Conservation (phyloP, 1,140 invertebrate genomes). For the Apis mellifera region DNA sequence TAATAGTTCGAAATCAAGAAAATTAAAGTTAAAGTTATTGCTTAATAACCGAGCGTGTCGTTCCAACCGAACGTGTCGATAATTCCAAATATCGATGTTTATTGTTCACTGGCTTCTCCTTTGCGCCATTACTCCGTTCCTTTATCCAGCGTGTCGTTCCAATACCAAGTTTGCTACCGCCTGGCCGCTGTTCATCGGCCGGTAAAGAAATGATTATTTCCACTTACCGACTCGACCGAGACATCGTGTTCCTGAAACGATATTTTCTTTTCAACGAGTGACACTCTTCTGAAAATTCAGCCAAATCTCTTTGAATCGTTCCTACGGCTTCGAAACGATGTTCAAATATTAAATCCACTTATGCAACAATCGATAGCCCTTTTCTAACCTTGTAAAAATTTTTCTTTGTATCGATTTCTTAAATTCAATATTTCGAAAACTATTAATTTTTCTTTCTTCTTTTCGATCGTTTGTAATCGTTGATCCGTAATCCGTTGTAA, state of each 20-base stretch:
- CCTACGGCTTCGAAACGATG: not conserved
- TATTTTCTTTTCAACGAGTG: no score
- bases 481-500: no score
- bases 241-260: not conserved
- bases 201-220: not conserved
- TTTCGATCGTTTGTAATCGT: no score
- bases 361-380: not conserved
- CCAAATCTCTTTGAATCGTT: no score
- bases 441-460: no score
- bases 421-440: no score
- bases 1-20: no score
- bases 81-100: constrained; percentile 36
- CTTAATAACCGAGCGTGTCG: not conserved
- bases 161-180: constrained; percentile 35
- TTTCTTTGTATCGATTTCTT: not conserved
- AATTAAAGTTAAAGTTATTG: no score
- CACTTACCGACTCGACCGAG: not conserved
- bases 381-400: not conserved
- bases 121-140: constrained; percentile 10
- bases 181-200: constrained; percentile 22
- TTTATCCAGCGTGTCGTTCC: constrained; percentile 4
- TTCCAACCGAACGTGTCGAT: not conserved
- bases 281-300: not conserved
- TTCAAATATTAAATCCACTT: not conserved
- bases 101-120: constrained; percentile 17